phyloP scores from a whole-genome alignment of 2,797 vertebrate genomes.

The Pogoniulus pusillus region DNA sequence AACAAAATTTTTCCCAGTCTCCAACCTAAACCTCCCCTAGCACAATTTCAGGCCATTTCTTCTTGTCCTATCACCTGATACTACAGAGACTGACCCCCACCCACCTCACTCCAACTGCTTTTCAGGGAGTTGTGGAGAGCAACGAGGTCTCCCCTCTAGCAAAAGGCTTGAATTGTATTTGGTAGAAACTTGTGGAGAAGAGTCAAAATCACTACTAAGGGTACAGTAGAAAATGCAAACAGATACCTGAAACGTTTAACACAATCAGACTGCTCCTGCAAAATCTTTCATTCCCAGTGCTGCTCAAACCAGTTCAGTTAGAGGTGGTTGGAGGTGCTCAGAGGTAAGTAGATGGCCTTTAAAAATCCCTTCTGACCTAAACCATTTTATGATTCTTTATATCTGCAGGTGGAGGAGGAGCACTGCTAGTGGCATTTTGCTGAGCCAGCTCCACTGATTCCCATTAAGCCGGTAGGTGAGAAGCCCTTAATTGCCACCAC shows the following conservation, averaged over 20 bases:
- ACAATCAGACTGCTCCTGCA: background rate
- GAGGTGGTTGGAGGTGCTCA: background rate
- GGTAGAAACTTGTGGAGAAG: background rate
- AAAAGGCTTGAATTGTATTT: background rate
- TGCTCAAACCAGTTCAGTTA: background rate
- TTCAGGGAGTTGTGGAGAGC: no score
- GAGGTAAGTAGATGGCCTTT: background rate
- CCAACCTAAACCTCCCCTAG: no score
- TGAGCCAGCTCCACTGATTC: background rate
- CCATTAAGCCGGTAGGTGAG: background rate
- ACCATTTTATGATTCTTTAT: background rate
- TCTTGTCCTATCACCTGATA: no score
- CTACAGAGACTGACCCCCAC: no score
- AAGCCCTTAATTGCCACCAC: background rate
- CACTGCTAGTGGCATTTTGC: background rate
- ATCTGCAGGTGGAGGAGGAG: background rate
- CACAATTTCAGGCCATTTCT: no score
- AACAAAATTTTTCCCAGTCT: no score
- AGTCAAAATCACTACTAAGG: background rate
- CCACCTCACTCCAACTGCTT: no score
- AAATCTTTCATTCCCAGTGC: background rate
- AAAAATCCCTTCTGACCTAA: no score
- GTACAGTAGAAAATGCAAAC: background rate
- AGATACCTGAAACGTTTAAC: background rate
- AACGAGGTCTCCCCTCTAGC: background rate